Percentiles rank a stretch among this genome's conserved stretches.
These are phyloP conservation scores for Apolygus lucorum DNA, from an alignment of 1,140 invertebrate genomes.

Conservation along the genomic window DNA sequence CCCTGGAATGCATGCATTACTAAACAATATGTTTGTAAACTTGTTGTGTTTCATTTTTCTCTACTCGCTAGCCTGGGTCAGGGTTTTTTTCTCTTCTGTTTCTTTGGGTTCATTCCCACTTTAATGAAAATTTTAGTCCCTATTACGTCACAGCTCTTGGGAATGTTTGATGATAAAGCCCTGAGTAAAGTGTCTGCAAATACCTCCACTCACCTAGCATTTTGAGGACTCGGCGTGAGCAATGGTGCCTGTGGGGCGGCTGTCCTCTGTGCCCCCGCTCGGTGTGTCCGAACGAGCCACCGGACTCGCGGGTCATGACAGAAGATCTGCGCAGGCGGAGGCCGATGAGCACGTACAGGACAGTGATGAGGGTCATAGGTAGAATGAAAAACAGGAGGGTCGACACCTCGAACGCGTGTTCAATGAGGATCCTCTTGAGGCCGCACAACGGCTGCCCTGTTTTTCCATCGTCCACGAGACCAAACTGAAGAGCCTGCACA, in stretches of 20 bases:
- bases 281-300: constrained; percentile 27
- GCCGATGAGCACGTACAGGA: constrained; percentile 73
- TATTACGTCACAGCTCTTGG: too few relatives aligned
- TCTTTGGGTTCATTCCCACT: too few relatives aligned
- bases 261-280: constrained; percentile 12
- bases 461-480: constrained; percentile 45
- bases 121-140: too few relatives aligned
- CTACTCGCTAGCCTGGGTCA: too few relatives aligned
- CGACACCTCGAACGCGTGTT: constrained; percentile 75
- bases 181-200: too few relatives aligned
- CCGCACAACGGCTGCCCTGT: constrained; percentile 18
- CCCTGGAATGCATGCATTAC: too few relatives aligned
- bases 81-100: too few relatives aligned
- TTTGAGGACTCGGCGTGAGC: constrained; percentile 35
- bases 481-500: constrained; percentile 55
- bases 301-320: constrained; percentile 40
- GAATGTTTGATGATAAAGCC: too few relatives aligned
- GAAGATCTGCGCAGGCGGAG: constrained; percentile 57
- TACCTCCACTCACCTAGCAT: constrained; percentile 34
- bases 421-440: constrained; percentile 45
- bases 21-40: too few relatives aligned
- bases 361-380: constrained; percentile 78
- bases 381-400: constrained; percentile 76
- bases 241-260: constrained; percentile 25
- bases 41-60: too few relatives aligned